These are phyloP conservation scores for Probaryconus sp. DNA, from an alignment of 1,140 invertebrate species.

Conservation along the genomic window DNA sequence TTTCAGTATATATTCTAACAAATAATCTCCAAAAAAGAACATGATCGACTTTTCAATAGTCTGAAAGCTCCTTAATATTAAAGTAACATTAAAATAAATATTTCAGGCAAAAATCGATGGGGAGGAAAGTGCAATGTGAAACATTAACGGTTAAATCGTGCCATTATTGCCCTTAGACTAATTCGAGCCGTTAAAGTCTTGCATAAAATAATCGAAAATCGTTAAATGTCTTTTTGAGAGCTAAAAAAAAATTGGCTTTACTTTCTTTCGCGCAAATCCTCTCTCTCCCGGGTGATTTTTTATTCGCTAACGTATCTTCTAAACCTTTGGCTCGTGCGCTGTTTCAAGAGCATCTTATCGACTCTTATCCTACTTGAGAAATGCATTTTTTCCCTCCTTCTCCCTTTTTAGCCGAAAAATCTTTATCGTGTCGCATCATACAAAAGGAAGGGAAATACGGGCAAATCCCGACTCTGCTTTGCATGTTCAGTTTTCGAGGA, in stretches of 20 bases:
- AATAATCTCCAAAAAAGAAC: no score
- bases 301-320: slow-evolving; percentile 31
- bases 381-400: slow-evolving; percentile 25
- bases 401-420: slow-evolving; percentile 17
- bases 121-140: no score
- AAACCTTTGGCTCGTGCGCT: slow-evolving; percentile 43
- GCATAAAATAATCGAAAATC: slow-evolving; percentile 26
- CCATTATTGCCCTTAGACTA: no score
- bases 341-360: slow-evolving; percentile 56
- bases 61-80: no score
- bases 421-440: slow-evolving; percentile 43
- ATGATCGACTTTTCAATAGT: no score
- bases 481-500: slow-evolving; percentile 37
- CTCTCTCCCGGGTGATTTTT: slow-evolving; percentile 7
- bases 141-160: no score
- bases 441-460: slow-evolving; percentile 10
- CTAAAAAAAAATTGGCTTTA: slow-evolving; percentile 31
- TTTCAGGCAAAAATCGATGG: no score
- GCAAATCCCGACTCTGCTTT: slow-evolving; percentile 32
- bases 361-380: slow-evolving; percentile 46
- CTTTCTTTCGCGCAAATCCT: slow-evolving; percentile 14
- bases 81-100: no score
- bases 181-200: no score
- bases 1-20: no score
- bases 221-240: slow-evolving; percentile 16